Percentiles rank a stretch among this genome's conserved stretches.
phyloP scores from a whole-genome alignment of 2,888 invertebrate genomes.

The Nemotelus nigrinus region DNA sequence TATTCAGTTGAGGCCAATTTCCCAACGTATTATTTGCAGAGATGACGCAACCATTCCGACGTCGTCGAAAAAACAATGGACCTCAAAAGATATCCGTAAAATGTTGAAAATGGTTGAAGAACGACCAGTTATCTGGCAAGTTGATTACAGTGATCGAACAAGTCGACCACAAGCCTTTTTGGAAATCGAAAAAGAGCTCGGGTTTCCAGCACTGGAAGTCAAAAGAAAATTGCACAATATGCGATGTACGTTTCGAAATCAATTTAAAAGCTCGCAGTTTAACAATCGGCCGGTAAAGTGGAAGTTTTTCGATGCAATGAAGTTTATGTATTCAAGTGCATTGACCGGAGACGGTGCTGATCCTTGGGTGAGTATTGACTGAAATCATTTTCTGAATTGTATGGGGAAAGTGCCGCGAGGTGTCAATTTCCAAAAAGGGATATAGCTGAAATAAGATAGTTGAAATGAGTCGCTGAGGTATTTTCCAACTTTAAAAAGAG shows the following conservation, averaged over 20 bases:
- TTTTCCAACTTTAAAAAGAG: no score
- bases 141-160: conserved; percentile 38
- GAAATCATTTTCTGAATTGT: no score
- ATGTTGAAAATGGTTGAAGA: conserved; percentile 40
- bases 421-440: no score
- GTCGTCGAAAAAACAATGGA: conserved; percentile 29
- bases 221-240: conserved; percentile 40
- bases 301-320: conserved; percentile 34
- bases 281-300: conserved; percentile 24
- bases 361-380: conserved; percentile 29
- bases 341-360: conserved; percentile 6
- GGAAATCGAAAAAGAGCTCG: conserved; percentile 35
- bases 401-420: no score
- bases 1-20: no score
- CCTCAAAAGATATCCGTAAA: conserved; percentile 13
- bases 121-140: conserved; percentile 40
- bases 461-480: no score
- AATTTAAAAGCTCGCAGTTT: conserved; percentile 16
- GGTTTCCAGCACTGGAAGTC: conserved; percentile 28
- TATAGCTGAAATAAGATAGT: no score
- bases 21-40: not conserved
- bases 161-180: conserved; percentile 30
- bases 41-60: conserved; percentile 13
- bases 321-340: conserved; percentile 42
- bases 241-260: conserved; percentile 40